Evolutionary conservation across 2,797 vertebrate genomes (phyloP).

Genomic region (Pseudotriccus pelzelni): DNA sequence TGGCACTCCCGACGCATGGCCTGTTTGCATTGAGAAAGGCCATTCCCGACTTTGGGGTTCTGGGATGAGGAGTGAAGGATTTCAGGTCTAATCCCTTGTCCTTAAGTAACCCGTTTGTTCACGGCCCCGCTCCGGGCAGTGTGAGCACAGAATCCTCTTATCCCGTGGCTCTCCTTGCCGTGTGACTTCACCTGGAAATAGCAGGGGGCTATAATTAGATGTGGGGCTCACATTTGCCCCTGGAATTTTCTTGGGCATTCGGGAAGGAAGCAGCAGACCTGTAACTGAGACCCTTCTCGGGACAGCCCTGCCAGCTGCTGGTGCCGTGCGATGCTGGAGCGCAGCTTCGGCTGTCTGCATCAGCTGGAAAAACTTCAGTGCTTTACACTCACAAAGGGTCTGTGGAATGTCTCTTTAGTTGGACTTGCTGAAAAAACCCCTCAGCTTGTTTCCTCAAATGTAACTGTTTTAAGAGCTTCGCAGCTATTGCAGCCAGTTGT

Average conservation of each 20-base stretch:
- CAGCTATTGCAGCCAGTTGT: not conserved
- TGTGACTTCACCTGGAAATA: conserved; percentile 31
- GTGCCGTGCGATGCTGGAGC: rapidly evolving
- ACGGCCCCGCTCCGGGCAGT: not conserved
- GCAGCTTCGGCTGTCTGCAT: not conserved
- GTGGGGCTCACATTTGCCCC: not conserved
- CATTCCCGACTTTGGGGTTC: rapidly evolving
- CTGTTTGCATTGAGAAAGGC: not conserved
- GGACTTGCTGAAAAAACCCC: not conserved
- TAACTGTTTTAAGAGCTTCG: not conserved
- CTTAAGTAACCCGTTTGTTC: not conserved
- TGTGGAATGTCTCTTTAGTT: not conserved
- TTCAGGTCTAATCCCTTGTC: not conserved
- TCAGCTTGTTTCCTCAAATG: not conserved
- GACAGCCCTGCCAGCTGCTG: not conserved
- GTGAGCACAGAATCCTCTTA: conserved; percentile 27
- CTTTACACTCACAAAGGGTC: not conserved
- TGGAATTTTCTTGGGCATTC: not conserved
- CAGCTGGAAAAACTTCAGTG: not conserved
- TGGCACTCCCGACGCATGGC: rapidly evolving
- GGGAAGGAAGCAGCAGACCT: not conserved
- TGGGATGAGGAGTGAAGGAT: not conserved
- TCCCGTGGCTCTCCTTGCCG: not conserved
- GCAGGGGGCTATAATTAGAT: not conserved
- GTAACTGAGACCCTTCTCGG: not conserved